Conservation (phyloP, 2,113 vertebrate genomes). For the Dromas ardeola region DNA sequence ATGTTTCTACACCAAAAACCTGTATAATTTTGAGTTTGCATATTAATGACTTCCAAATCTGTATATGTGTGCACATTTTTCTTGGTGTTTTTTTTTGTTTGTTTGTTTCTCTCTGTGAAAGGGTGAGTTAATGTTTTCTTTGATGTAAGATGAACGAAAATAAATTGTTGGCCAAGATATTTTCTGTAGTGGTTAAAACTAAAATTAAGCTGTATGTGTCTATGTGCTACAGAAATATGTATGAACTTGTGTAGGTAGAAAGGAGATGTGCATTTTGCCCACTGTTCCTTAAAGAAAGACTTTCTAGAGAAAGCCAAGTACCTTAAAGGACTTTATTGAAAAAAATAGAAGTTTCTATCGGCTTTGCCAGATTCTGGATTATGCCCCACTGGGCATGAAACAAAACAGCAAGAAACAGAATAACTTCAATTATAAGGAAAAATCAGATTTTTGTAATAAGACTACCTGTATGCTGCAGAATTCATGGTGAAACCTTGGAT, state of each 20-base stretch:
- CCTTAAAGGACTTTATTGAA: not conserved
- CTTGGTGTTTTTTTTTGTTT: not conserved
- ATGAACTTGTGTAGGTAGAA: not conserved
- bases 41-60: not conserved
- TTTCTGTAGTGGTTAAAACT: not conserved
- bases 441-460: not conserved
- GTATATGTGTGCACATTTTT: not conserved
- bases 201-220: not conserved
- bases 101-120: not conserved
- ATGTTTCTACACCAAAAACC: not conserved
- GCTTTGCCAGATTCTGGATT: not conserved
- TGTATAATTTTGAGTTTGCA: not conserved
- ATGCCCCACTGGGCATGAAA: not conserved
- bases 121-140: not conserved
- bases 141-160: not conserved
- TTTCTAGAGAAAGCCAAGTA: not conserved
- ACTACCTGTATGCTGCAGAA: not conserved
- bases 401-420: not conserved
- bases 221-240: not conserved
- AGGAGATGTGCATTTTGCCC: not conserved
- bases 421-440: not conserved
- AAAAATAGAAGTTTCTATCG: not conserved
- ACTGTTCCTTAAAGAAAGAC: fast-evolving
- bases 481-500: not conserved
- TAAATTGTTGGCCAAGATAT: not conserved